Base-by-base conservation (phyloP, 2,888 invertebrate genomes). In the Anthophora plumipes region DNA sequence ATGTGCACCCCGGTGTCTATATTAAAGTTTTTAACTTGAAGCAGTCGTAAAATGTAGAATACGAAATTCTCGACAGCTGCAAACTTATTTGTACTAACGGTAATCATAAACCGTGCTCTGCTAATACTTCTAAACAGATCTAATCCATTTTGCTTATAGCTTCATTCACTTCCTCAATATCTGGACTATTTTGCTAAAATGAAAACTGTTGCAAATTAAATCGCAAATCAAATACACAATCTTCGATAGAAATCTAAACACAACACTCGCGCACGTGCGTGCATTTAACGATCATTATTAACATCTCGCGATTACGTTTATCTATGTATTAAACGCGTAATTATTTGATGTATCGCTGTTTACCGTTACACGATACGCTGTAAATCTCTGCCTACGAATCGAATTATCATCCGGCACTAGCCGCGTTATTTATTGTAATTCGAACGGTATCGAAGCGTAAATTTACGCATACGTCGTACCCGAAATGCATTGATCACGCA, bases 401-500 rank as follows among this genome's bases (percentile, higher is more conserved):
- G 60, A 68, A 76, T 78, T 63, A 78, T 76, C 68, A 55, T 68
- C 61, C 31, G 55, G n/a, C 25, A 66, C 52, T 63, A 25, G 60
- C 50, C 11, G 43, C 31, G 48, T 57, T 68, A 76, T 76, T 76
- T 63, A 77, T 78, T 57, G 66, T 69, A 59, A 78, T 68, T 57
- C 57, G 57, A 46, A 25, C 20, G 37, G 39, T 48, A 68, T 50
- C 59, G 50, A 20, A 9, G 41, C 72, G 59, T 39, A 46, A 46
- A 60, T 75, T 68, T 37, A 43, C 43, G 25, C 74, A 14, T 50
- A 61, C 50, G 14, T 66, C 25, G 39, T 22, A 14, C 31, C 20
- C n/a, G 48, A 9, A 66, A n/a, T n/a, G 37, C 59, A 1, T 22
- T 11, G 39, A 17, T 41, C 48, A 60, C 39, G 7, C 43, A 12